These are phyloP conservation scores for Tanytarsus gracilentus DNA, from an alignment of 2,888 invertebrate genomes.

Conservation along the genomic window DNA sequence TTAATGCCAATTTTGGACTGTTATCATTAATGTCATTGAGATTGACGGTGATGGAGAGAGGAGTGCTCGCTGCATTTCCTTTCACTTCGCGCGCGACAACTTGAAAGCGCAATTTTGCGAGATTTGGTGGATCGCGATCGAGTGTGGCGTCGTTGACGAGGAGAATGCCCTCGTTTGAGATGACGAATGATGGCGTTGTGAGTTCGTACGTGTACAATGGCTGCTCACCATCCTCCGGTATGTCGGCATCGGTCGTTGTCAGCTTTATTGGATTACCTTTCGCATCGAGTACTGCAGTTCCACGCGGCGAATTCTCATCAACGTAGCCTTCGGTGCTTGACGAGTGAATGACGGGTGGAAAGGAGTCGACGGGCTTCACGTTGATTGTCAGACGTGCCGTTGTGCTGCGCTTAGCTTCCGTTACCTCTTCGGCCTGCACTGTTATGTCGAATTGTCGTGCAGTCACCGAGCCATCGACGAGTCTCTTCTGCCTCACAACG, in stretches of 20 bases:
- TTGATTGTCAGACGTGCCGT: slow-evolving; percentile 73
- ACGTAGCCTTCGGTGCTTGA: slow-evolving; percentile 67
- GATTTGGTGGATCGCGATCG: slow-evolving; percentile 79
- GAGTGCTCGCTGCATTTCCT: slow-evolving; percentile 72
- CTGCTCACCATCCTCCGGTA: slow-evolving; percentile 70
- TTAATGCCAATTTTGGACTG: slow-evolving; percentile 68
- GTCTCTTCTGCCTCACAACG: slow-evolving; percentile 67
- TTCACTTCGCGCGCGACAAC: slow-evolving; percentile 75
- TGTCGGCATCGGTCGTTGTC: slow-evolving; percentile 72
- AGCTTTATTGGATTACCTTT: slow-evolving; percentile 60
- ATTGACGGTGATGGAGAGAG: slow-evolving; percentile 65
- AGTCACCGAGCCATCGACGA: slow-evolving; percentile 68
- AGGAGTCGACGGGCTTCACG: slow-evolving; percentile 77
- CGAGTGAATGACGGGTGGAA: slow-evolving; percentile 68
- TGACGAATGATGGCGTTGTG: slow-evolving; percentile 73
- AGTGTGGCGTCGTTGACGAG: slow-evolving; percentile 74
- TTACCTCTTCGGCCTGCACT: slow-evolving; percentile 78
- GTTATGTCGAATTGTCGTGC: slow-evolving; percentile 71
- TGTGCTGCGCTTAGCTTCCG: slow-evolving; percentile 68
- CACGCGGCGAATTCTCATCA: slow-evolving; percentile 75
- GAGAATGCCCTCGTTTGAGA: slow-evolving; percentile 61
- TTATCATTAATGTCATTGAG: slow-evolving; percentile 81
- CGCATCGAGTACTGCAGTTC: slow-evolving; percentile 66
- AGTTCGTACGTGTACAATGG: slow-evolving; percentile 74
- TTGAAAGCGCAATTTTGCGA: slow-evolving; percentile 76